Conservation (phyloP, 1,140 invertebrate genomes). For the Drosophila ohnishii region DNA sequence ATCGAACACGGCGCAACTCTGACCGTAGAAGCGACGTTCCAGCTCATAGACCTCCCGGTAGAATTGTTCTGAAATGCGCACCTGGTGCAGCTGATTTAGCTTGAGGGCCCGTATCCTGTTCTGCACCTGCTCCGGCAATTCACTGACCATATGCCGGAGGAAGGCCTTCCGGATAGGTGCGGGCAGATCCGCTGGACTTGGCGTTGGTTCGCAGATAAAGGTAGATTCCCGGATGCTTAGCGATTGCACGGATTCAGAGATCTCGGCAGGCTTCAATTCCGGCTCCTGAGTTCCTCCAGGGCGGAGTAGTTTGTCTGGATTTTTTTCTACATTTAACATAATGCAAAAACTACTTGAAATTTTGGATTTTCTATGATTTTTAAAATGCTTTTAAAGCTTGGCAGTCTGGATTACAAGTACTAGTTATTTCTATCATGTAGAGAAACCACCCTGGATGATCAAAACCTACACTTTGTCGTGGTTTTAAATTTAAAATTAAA, state of each 20-base stretch:
- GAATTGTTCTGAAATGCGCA: conserved; percentile 96
- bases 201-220: not conserved
- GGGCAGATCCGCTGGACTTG: conserved; percentile 60
- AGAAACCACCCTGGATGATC: no score
- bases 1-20: conserved; percentile 91
- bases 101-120: conserved; percentile 95
- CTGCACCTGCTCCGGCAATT: conserved; percentile 90
- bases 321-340: not conserved
- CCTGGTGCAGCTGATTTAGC: conserved; percentile 93
- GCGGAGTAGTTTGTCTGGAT: not conserved
- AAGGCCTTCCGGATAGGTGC: conserved; percentile 48
- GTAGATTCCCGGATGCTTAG: not conserved
- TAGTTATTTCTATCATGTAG: not conserved
- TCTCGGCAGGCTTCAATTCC: not conserved
- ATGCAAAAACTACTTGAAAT: not conserved
- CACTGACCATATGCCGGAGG: conserved; percentile 80
- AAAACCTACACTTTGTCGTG: no score
- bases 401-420: not conserved
- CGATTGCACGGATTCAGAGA: conserved; percentile 11
- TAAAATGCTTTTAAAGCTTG: not conserved
- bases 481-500: no score
- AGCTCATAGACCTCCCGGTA: conserved; percentile 96
- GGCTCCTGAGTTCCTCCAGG: not conserved
- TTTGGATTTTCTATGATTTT: not conserved
- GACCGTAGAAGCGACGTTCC: conserved; percentile 95